Conservation (phyloP, 2,888 invertebrate genomes). For the Metopia argyrocephala region DNA sequence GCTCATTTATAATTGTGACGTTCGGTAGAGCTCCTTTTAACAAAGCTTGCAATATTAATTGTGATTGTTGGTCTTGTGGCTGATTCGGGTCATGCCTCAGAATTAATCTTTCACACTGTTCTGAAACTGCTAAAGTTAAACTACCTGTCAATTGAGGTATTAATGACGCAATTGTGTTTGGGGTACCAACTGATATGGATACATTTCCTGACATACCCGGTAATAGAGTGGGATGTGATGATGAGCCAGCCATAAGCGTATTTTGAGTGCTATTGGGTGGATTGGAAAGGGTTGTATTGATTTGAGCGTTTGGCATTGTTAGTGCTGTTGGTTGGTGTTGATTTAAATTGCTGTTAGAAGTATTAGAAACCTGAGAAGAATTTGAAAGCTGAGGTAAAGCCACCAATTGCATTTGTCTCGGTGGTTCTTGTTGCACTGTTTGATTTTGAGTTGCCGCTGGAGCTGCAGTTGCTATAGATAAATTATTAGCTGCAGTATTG, state of each 20-base stretch:
- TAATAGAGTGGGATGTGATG: constrained; percentile 66
- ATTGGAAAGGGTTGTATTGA: constrained; percentile 54
- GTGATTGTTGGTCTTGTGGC: constrained; percentile 80
- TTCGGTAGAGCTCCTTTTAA: constrained; percentile 78
- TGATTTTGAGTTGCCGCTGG: constrained; percentile 60
- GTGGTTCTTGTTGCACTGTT: constrained; percentile 48
- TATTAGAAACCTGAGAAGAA: constrained; percentile 41
- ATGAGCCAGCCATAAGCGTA: constrained; percentile 9
- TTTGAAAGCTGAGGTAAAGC: constrained; percentile 69
- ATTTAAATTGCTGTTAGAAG: constrained; percentile 36
- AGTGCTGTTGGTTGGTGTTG: constrained; percentile 47
- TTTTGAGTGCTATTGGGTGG: constrained; percentile 40
- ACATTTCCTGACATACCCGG: constrained; percentile 72
- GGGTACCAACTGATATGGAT: constrained; percentile 74
- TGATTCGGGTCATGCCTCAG: constrained; percentile 83
- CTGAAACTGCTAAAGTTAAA: constrained; percentile 83
- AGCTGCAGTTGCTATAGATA: constrained; percentile 63
- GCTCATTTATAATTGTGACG: constrained; percentile 78
- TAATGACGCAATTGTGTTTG: constrained; percentile 75
- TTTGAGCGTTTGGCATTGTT: constrained; percentile 29
- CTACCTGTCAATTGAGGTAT: constrained; percentile 82
- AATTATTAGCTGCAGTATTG: constrained; percentile 31
- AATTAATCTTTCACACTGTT: constrained; percentile 84
- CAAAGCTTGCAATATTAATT: constrained; percentile 77
- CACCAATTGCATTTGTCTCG: constrained; percentile 73